Percentiles rank a stretch among this genome's conserved stretches.
phyloP scores from a whole-genome alignment of 2,797 vertebrate genomes.

The Sebastes baramenuke region DNA sequence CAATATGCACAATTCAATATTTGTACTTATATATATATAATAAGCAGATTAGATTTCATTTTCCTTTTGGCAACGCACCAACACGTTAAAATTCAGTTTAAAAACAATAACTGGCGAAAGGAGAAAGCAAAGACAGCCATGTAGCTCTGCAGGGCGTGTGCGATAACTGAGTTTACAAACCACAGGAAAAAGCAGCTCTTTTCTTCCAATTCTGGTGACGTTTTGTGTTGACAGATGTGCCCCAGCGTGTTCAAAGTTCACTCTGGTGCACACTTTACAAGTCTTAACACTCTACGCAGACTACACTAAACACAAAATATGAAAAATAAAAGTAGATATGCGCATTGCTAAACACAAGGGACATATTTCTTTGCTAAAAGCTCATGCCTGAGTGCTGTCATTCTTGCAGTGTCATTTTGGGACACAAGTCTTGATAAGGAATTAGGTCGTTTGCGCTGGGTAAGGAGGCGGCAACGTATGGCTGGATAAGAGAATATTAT shows the following conservation, averaged over 20 bases:
- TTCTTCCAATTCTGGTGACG: neutral
- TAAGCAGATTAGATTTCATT: slow-evolving; percentile 47
- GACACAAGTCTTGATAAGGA: slow-evolving; percentile 9
- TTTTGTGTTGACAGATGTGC: slow-evolving; percentile 5
- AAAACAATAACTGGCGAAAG: slow-evolving; percentile 54
- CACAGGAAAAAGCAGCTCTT: neutral
- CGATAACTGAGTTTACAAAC: slow-evolving; percentile 29
- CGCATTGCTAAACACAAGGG: neutral
- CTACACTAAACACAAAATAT: neutral
- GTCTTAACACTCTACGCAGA: neutral
- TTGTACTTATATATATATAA: slow-evolving; percentile 14
- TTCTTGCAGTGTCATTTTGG: neutral
- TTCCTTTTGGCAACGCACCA: slow-evolving; percentile 28
- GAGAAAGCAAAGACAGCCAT: neutral
- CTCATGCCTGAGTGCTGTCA: neutral
- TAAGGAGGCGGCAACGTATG: neutral
- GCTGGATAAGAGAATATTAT: slow-evolving; percentile 5
- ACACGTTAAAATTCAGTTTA: slow-evolving; percentile 52
- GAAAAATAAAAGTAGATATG: neutral
- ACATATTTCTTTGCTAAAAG: neutral
- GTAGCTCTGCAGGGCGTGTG: slow-evolving; percentile 24
- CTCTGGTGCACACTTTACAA: neutral
- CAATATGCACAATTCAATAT: slow-evolving; percentile 42
- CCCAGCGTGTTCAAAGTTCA: neutral
- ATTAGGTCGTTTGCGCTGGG: slow-evolving; percentile 3